Evolutionary conservation across 2,888 invertebrate genomes (phyloP), one percentile per base, ranked within the genome.

Genomic region (Cylloceria caligata): DNA sequence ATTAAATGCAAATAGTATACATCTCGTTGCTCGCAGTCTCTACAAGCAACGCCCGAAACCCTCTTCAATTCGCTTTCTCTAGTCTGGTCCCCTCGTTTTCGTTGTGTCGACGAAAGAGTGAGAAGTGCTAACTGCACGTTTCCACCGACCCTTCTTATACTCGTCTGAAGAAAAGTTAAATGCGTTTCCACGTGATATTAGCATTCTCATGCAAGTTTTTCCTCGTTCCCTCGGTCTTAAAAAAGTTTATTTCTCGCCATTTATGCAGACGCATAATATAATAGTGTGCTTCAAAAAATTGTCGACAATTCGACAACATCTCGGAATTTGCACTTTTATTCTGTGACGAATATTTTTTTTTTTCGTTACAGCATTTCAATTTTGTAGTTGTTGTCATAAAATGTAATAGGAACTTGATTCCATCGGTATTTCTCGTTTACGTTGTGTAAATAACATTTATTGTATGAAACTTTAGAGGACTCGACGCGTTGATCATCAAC

Each of bases 61-160:
- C 36, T 36, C 36, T 68, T 19, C 49, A 52, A 36, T 52, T 68
- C 52, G 49, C 52, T 68, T 68, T 68, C 52, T 68, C 68, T 3
- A 68, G 36, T 55, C 52, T 36, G 68, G 30, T 27, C 45, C n/a
- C n/a, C 67, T 67, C 67, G 47, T 34, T 30, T 49, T 67, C 45
- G 67, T 34, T 39, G n/a, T 16, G 3, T 47, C 27, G 30, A 24
- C 49, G 36, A 36, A 49, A n/a, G 39, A 52, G 13, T 21, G 52
- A 34, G 36, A 39, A 52, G 36, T 36, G 11, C 13, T 49, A 36
- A n/a, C 21, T 21, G 30, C 68, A 52, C 30, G 34, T 68, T 68
- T 68, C 6, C 52, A 7, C 21, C 30, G 30, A 6, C 21, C 36
- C 27, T 24, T 21, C 7, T 21, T 64, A 64, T 64, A 42, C 42